Percentiles rank a stretch among this genome's conserved stretches.
Evolutionary conservation across 2,888 invertebrate species (phyloP).

Genomic region (Macrosiphum euphorbiae): DNA sequence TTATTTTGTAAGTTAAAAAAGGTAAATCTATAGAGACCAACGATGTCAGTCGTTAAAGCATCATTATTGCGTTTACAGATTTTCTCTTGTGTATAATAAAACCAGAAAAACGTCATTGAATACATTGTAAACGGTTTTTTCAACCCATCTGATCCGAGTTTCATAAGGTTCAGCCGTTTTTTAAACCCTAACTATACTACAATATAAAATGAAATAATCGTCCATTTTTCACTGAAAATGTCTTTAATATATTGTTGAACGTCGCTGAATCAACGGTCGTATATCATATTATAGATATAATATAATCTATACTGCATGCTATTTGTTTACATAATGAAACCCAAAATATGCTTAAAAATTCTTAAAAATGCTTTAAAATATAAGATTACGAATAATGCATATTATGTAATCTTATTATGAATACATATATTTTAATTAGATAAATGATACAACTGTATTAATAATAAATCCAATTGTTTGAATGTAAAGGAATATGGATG

Average conservation of each 20-base stretch:
- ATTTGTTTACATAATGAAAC: neutral
- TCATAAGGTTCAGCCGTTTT: neutral
- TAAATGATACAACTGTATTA: neutral
- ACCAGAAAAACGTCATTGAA: conserved; percentile 29
- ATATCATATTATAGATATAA: neutral
- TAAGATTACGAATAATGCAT: neutral
- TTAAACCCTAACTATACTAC: conserved; percentile 13
- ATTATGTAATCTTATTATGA: neutral
- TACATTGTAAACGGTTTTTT: neutral
- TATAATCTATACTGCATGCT: neutral
- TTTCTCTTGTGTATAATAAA: conserved; percentile 26
- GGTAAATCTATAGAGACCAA: conserved; percentile 4
- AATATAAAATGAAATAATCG: conserved; percentile 17
- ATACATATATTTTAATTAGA: neutral
- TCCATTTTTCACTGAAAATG: conserved; percentile 9
- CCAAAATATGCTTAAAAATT: neutral
- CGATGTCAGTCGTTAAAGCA: conserved; percentile 16
- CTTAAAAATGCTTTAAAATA: neutral
- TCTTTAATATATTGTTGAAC: neutral
- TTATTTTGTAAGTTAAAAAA: neutral
- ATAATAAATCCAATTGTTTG: neutral
- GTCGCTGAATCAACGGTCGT: neutral
- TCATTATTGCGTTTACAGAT: conserved; percentile 33
- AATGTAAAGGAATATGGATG: neutral
- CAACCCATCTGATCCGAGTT: neutral